Evolutionary conservation across 2,888 invertebrate genomes (phyloP).

Genomic region (Habrosyne pyritoides): DNA sequence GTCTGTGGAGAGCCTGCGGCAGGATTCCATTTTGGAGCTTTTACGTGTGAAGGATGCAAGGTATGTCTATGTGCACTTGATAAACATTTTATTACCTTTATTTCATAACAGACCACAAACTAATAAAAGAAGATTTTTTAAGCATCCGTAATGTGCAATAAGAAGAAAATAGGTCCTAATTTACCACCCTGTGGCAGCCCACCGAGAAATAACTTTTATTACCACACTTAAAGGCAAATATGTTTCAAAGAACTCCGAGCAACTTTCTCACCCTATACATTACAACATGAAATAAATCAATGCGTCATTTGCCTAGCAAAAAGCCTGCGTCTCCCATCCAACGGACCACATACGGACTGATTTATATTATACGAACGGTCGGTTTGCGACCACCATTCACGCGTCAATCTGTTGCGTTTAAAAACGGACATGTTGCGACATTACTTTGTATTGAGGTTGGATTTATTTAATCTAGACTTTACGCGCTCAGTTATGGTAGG

Average conservation of each 20-base stretch:
- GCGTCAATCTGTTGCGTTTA: slow-evolving; percentile 31
- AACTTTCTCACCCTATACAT: slow-evolving; percentile 5
- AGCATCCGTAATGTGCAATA: not conserved
- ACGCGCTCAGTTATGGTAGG: slow-evolving; percentile 1
- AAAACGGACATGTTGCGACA: slow-evolving; percentile 6
- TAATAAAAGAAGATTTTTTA: too few species aligned
- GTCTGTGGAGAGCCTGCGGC: slow-evolving; percentile 97
- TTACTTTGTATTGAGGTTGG: slow-evolving; percentile 9
- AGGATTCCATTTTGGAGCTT: slow-evolving; percentile 96
- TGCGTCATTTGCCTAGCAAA: slow-evolving; percentile 9
- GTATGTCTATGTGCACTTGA: slow-evolving; percentile 73
- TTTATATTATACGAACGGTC: slow-evolving; percentile 2
- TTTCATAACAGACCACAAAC: too few species aligned
- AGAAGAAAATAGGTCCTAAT: not conserved
- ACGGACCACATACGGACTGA: slow-evolving; percentile 5
- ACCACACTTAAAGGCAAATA: not conserved
- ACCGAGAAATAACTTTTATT: not conserved
- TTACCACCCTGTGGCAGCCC: not conserved
- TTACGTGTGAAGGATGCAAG: slow-evolving; percentile 97
- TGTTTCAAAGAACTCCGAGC: not conserved
- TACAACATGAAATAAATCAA: slow-evolving; percentile 6
- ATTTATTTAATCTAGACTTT: slow-evolving; percentile 3
- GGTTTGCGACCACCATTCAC: slow-evolving; percentile 29
- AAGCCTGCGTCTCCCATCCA: slow-evolving; percentile 1
- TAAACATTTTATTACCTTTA: not conserved